These are phyloP conservation scores for Peromyscus leucopus DNA, from an alignment of 2,113 vertebrate genomes.

Conservation along the genomic window DNA sequence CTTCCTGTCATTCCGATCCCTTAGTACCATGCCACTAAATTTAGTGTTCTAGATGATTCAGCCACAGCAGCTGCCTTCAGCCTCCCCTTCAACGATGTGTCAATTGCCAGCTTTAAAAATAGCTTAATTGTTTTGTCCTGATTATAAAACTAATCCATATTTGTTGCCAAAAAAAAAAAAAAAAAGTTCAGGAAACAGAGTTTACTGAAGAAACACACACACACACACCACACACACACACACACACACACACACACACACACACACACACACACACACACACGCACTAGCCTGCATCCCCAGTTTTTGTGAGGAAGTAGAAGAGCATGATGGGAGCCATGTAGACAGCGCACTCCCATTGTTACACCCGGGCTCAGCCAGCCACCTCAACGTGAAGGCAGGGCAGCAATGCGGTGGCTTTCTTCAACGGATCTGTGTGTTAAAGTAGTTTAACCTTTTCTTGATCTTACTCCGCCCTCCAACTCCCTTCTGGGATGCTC, in stretches of 20 bases:
- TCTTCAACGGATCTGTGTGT: not conserved
- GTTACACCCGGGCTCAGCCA: rapidly evolving
- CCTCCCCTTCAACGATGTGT: rapidly evolving
- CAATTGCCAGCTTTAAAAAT: conserved; percentile 55
- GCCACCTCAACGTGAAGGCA: rapidly evolving
- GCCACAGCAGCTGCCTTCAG: not conserved
- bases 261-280: too few relatives aligned
- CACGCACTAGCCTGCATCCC: rapidly evolving
- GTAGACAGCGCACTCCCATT: rapidly evolving
- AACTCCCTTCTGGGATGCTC: not conserved
- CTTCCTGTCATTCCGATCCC: rapidly evolving
- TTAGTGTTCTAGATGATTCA: rapidly evolving
- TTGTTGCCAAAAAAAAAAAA: not conserved
- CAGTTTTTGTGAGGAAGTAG: rapidly evolving
- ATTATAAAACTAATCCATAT: not conserved
- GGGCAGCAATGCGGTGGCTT: rapidly evolving
- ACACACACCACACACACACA: too few relatives aligned
- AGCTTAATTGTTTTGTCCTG: conserved; percentile 50
- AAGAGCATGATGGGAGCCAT: rapidly evolving
- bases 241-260: too few relatives aligned
- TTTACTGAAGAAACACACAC: too few relatives aligned
- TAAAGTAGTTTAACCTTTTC: not conserved
- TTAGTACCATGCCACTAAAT: rapidly evolving
- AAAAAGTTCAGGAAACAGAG: not conserved
- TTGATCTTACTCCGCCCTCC: not conserved